These are phyloP conservation scores for Lytechinus variegatus DNA, from an alignment of 35 echinoderm and acorn worm genomes.

Conservation along the genomic window DNA sequence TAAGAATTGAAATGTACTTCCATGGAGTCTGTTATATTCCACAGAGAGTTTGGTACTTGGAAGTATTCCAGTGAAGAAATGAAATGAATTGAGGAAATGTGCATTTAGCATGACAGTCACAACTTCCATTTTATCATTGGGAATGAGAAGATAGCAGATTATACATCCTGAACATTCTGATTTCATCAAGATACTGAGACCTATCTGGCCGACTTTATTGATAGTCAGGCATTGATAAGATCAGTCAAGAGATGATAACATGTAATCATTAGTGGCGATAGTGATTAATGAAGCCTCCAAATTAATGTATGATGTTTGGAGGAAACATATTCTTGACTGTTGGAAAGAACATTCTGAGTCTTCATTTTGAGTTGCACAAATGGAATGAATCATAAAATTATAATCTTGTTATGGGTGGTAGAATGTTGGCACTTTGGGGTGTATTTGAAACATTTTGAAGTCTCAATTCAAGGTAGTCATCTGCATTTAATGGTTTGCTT, in stretches of 20 bases:
- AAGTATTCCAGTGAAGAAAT: neutral
- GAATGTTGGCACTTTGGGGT: neutral
- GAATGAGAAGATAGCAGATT: neutral
- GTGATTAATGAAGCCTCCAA: neutral
- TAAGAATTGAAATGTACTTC: neutral
- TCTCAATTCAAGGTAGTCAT: neutral
- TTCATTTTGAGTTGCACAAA: neutral
- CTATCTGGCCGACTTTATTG: neutral
- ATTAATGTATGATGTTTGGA: neutral
- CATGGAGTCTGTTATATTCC: neutral
- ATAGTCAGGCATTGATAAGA: conserved; percentile 3
- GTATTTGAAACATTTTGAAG: neutral
- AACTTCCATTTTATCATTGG: neutral
- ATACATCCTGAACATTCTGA: neutral
- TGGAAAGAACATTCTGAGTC: neutral
- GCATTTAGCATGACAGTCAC: neutral
- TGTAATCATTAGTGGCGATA: neutral
- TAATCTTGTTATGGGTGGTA: neutral
- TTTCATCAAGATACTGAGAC: neutral
- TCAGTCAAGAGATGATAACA: neutral
- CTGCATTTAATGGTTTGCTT: neutral
- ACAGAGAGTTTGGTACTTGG: neutral
- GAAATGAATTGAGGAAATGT: neutral
- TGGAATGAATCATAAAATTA: neutral
- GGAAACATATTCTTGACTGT: neutral